phyloP scores from a whole-genome alignment of 2,888 invertebrate genomes.

The Amaurobius ferox region DNA sequence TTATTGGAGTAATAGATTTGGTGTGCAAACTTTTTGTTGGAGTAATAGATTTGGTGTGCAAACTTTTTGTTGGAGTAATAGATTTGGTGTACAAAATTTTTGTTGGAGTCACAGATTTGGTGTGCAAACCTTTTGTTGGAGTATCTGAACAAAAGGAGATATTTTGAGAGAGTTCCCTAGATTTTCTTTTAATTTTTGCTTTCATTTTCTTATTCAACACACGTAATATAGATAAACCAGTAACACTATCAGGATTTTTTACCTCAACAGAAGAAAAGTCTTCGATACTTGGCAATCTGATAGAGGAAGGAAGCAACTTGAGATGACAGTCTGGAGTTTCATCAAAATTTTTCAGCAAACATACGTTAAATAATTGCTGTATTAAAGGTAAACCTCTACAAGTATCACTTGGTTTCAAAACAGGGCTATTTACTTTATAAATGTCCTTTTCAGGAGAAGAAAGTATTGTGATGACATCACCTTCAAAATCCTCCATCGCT shows the following conservation, averaged over 20 bases:
- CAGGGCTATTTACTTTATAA: neutral
- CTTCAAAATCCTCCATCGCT: neutral
- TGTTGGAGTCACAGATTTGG: too few relatives aligned
- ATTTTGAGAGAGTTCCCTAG: conserved; percentile 31
- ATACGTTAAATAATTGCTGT: neutral
- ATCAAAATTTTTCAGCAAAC: neutral
- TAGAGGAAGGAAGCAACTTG: neutral
- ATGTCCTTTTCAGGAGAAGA: neutral
- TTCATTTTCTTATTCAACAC: conserved; percentile 55
- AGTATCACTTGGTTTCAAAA: neutral
- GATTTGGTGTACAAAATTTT: too few relatives aligned
- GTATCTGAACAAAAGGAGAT: neutral
- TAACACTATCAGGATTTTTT: neutral
- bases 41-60: too few relatives aligned
- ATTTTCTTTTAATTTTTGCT: conserved; percentile 44
- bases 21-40: too few relatives aligned
- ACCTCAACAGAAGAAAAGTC: neutral
- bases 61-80: too few relatives aligned
- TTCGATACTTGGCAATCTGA: neutral
- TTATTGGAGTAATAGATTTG: too few relatives aligned
- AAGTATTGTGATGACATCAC: neutral
- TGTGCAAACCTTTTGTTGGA: too few relatives aligned
- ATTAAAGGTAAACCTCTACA: neutral
- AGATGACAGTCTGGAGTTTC: neutral
- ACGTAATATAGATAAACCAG: conserved; percentile 9